Evolutionary conservation across 2,888 invertebrate genomes (phyloP), one percentile per base, ranked within the genome.

Genomic region (Drosophila anomalata): DNA sequence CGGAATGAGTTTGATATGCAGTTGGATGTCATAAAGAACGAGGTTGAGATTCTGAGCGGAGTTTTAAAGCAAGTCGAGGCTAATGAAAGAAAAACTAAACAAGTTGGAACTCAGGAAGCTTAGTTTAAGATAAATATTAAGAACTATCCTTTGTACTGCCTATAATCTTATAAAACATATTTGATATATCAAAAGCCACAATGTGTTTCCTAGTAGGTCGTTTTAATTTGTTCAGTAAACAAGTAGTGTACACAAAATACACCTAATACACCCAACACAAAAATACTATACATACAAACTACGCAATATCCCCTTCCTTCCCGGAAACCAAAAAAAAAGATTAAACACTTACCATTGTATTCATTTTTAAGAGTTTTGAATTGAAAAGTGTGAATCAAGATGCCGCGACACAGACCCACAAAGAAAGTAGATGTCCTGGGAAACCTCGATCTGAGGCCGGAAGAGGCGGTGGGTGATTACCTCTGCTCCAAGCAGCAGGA

Each of bases 331-430:
- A 29, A 47, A 42, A 14, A 39, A 39, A 46, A 54, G 2, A 33
- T 20, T 29, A 24, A 24, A 14, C 12, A 12, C 24, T 8, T 4
- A 17, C n/a, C 17, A 20, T 54, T 33, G 3, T n/a, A 3, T 29
- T 31, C n/a, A 55, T 5, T n/a, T n/a, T 9, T 1, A 51, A 57
- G 60, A 42, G 39, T 39, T 53, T 36, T 5, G 14, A 6, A 14
- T 7, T n/a, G 5, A 36, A 14, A 36, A 36, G n/a, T 6, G 0
- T 22, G 3, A 24, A 6, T 36, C 39, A 65, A 31, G 60, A 92
- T 92, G 92, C 90, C 91, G n/a, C 91, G 90, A 14, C 84, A 78
- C 2, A 89, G 89, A 66, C 92, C 92, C 2, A 91, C 91, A 12
- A 86, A 79, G 12, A 88, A 81, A 57, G 67, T 91, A 5, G 92